Conservation (phyloP, 2,113 vertebrate genomes). For the Terrapene triunguis region DNA sequence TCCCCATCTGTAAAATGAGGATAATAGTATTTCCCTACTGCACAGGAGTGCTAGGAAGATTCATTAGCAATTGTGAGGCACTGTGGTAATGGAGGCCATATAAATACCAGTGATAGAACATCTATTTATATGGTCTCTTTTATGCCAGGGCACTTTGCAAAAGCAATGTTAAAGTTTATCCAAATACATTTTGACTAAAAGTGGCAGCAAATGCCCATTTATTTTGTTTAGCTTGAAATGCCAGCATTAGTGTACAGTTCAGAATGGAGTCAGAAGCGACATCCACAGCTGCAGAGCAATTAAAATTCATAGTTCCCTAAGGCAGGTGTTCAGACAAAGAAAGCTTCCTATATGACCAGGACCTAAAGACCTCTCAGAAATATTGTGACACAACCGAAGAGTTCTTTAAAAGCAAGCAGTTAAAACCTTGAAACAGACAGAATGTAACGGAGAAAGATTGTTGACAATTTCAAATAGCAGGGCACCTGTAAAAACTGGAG, state of each 20-base stretch:
- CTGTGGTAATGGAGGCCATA: background rate
- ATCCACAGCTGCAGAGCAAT: background rate
- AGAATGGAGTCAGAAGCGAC: background rate
- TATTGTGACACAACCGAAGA: background rate
- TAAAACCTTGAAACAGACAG: background rate
- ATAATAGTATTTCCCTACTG: background rate
- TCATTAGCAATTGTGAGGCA: background rate
- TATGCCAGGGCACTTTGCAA: background rate
- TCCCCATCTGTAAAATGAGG: background rate
- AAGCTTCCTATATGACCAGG: background rate
- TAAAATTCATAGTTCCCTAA: background rate
- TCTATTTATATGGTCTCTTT: too few relatives aligned
- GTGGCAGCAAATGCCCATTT: background rate
- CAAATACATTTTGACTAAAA: background rate
- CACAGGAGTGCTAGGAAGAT: background rate
- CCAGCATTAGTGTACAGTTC: background rate
- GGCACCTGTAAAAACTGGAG: background rate
- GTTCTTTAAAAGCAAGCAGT: constrained; percentile 27
- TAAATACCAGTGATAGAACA: too few relatives aligned
- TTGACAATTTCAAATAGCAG: constrained; percentile 1
- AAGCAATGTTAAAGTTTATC: background rate
- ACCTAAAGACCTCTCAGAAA: background rate
- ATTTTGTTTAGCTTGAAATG: background rate
- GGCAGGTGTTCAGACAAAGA: background rate
- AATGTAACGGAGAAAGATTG: background rate